phyloP scores from a whole-genome alignment of 2,888 invertebrate species.

The Scaeva pyrastri region DNA sequence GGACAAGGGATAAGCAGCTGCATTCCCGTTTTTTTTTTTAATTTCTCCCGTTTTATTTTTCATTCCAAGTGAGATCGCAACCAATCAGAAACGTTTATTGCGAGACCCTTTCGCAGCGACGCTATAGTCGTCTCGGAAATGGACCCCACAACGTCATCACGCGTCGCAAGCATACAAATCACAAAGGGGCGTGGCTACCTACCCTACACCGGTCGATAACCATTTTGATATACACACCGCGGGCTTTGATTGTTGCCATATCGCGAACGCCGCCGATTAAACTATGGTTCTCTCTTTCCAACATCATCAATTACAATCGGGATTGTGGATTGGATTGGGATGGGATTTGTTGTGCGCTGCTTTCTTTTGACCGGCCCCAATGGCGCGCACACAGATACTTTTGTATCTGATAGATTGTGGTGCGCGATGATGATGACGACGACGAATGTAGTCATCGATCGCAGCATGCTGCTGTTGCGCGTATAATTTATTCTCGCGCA shows the following conservation, averaged over 20 bases:
- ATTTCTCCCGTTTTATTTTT: constrained; percentile 9
- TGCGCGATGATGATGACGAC: constrained; percentile 48
- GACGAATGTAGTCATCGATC: constrained; percentile 72
- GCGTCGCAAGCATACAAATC: constrained; percentile 36
- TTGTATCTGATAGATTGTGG: constrained; percentile 59
- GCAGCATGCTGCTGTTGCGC: constrained; percentile 73
- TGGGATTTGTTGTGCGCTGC: constrained; percentile 20
- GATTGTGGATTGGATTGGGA: too few relatives aligned
- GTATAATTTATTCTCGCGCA: constrained; percentile 82
- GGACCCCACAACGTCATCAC: constrained; percentile 5
- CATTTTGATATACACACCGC: constrained; percentile 68
- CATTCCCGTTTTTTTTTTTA: constrained; percentile 33
- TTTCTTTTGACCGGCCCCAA: constrained; percentile 56
- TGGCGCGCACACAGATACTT: constrained; percentile 57
- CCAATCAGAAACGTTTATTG: constrained; percentile 57
- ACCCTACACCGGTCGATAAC: constrained; percentile 60
- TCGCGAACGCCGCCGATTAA: constrained; percentile 34
- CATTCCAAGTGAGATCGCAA: constrained; percentile 44
- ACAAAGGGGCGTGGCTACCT: constrained; percentile 57
- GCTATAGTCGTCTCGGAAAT: constrained; percentile 37
- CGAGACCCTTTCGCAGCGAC: constrained; percentile 44
- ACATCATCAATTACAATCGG: neutral
- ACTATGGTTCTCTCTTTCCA: constrained; percentile 64
- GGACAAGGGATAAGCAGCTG: constrained; percentile 58
- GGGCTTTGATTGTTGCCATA: constrained; percentile 75